phyloP scores from a whole-genome alignment of 2,113 vertebrate species.

The Bufo gargarizans region DNA sequence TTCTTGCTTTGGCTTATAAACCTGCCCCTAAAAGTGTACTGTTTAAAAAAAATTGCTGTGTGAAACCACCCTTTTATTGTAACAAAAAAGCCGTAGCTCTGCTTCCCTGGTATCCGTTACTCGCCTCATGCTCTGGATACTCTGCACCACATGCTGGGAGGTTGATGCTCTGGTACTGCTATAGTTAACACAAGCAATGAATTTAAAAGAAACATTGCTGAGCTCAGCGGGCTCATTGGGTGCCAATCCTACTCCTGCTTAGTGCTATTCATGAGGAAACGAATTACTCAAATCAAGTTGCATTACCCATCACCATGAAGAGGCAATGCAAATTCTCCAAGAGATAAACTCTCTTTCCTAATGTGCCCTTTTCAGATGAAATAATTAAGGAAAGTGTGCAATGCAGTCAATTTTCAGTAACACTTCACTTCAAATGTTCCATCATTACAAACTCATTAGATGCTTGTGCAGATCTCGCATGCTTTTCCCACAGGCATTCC shows the following conservation, averaged over 20 bases:
- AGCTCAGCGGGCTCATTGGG: neutral
- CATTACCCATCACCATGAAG: constrained; percentile 54
- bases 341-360: constrained; percentile 55
- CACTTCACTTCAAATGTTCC: constrained; percentile 56
- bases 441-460: constrained; percentile 59
- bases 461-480: constrained; percentile 49
- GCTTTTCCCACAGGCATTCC: constrained; percentile 56
- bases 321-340: constrained; percentile 51
- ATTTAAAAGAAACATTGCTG: constrained; percentile 23
- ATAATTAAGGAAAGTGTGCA: constrained; percentile 58
- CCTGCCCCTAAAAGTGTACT: too few species aligned
- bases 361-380: constrained; percentile 58
- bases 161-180: neutral
- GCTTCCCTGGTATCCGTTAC: neutral
- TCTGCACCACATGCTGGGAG: neutral
- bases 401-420: constrained; percentile 59
- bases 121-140: neutral
- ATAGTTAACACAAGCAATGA: neutral
- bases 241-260: constrained; percentile 28
- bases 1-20: too few species aligned
- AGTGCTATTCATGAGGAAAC: constrained; percentile 46
- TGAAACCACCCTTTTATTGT: too few species aligned
- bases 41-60: too few species aligned
- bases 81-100: neutral
- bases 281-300: constrained; percentile 55